These are phyloP conservation scores for Euleptes europaea DNA, from an alignment of 2,113 vertebrate species.

Conservation along the genomic window DNA sequence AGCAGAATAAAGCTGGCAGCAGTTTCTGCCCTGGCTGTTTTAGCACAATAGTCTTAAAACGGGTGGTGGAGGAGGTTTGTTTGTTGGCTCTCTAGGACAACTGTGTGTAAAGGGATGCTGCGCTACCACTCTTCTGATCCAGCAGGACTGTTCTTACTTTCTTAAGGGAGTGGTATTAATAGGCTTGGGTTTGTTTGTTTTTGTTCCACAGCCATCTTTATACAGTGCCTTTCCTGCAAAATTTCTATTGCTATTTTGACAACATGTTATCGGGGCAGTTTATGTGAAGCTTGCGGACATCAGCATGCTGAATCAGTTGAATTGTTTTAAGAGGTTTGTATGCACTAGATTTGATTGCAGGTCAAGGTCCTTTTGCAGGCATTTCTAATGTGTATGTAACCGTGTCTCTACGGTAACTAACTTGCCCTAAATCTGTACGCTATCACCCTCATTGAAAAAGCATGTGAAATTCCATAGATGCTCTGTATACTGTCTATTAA, in stretches of 20 bases:
- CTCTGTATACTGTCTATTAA: too few species aligned
- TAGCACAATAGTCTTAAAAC: too few species aligned
- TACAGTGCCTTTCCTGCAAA: not conserved
- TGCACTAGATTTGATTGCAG: not conserved
- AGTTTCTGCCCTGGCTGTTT: too few species aligned
- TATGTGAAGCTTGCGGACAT: not conserved
- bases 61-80: too few species aligned
- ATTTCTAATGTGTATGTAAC: not conserved
- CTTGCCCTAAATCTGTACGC: not conserved
- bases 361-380: not conserved
- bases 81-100: too few species aligned
- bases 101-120: too few species aligned
- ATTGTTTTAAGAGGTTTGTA: not conserved
- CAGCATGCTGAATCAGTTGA: not conserved
- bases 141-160: too few species aligned
- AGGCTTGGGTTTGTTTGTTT: not conserved
- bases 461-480: too few species aligned
- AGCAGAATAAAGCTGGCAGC: too few species aligned
- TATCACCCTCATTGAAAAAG: not conserved
- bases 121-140: too few species aligned
- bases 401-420: not conserved
- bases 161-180: not conserved
- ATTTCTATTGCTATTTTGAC: not conserved
- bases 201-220: not conserved
- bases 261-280: not conserved